These are phyloP conservation scores for Sitta carolinensis DNA, from an alignment of 2,797 vertebrate genomes.

Conservation along the genomic window DNA sequence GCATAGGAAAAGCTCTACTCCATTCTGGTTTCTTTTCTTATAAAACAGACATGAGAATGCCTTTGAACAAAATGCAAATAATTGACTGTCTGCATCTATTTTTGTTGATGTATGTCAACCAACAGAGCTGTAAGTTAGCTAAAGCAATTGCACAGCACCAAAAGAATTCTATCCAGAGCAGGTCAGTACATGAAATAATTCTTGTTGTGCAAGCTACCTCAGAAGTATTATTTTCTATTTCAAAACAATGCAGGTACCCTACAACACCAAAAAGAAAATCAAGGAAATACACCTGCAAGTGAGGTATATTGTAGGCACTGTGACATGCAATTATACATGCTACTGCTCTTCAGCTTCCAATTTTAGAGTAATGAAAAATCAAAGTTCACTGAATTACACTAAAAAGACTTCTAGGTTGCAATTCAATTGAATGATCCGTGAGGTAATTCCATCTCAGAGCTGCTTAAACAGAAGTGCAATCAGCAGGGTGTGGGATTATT, in stretches of 20 bases:
- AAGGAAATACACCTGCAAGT: not conserved
- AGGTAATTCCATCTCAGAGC: not conserved
- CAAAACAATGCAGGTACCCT: not conserved
- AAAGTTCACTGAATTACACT: constrained; percentile 40
- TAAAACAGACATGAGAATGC: not conserved
- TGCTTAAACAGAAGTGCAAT: not conserved
- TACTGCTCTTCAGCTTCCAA: not conserved
- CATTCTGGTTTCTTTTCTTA: constrained; percentile 10
- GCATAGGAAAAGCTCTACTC: not conserved
- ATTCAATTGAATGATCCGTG: not conserved
- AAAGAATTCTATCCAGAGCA: not conserved
- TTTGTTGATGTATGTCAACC: constrained; percentile 32
- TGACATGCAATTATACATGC: not conserved
- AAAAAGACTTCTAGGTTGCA: not conserved
- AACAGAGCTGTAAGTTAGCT: not conserved
- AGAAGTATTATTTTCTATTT: not conserved
- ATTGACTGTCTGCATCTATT: constrained; percentile 48
- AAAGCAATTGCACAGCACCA: not conserved
- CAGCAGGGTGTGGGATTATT: not conserved
- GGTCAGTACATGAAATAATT: not conserved
- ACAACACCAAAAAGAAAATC: constrained; percentile 6
- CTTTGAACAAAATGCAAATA: constrained; percentile 28
- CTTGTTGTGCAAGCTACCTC: not conserved
- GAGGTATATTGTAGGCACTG: not conserved
- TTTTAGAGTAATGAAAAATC: constrained; percentile 28